These are phyloP conservation scores for Chrysopilus asiliformis DNA, from an alignment of 2,888 invertebrate species.

Conservation along the genomic window DNA sequence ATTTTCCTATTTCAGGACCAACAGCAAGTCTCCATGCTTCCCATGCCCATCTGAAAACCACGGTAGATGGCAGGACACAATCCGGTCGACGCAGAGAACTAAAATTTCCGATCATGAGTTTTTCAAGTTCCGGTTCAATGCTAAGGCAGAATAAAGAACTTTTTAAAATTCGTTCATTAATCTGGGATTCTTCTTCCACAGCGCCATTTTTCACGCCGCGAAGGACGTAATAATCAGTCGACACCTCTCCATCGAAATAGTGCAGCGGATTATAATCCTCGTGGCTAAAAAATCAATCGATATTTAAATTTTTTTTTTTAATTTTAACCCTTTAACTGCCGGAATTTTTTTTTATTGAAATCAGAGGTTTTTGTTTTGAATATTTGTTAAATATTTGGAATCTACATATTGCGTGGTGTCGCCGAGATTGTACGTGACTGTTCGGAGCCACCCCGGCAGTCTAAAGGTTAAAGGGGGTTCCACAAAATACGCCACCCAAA, in stretches of 20 bases:
- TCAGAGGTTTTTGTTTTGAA: neutral
- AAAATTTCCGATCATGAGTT: slow-evolving; percentile 40
- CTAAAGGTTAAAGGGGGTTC: too few relatives aligned
- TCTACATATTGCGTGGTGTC: too few relatives aligned
- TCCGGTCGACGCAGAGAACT: slow-evolving; percentile 14
- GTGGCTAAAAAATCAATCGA: slow-evolving; percentile 8
- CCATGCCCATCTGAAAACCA: slow-evolving; percentile 50
- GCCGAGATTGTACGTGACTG: too few relatives aligned
- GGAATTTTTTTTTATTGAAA: neutral
- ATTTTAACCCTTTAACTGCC: too few relatives aligned
- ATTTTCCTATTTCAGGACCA: slow-evolving; percentile 41
- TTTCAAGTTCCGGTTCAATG: slow-evolving; percentile 49
- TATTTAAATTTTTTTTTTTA: too few relatives aligned
- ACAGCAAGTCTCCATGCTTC: slow-evolving; percentile 50
- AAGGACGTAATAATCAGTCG: slow-evolving; percentile 17
- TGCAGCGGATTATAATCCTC: slow-evolving; percentile 14
- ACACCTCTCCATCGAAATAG: slow-evolving; percentile 15
- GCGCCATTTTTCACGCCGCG: slow-evolving; percentile 10
- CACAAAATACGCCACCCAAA: too few relatives aligned
- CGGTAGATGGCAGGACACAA: slow-evolving; percentile 23
- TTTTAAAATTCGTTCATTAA: slow-evolving; percentile 13
- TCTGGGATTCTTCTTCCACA: slow-evolving; percentile 6
- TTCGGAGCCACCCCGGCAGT: too few relatives aligned
- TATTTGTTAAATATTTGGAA: too few relatives aligned
- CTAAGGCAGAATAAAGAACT: slow-evolving; percentile 37